Percentiles rank a stretch among this genome's conserved stretches.
Conservation (phyloP, 2,113 vertebrate genomes). For the Scolopax mira region DNA sequence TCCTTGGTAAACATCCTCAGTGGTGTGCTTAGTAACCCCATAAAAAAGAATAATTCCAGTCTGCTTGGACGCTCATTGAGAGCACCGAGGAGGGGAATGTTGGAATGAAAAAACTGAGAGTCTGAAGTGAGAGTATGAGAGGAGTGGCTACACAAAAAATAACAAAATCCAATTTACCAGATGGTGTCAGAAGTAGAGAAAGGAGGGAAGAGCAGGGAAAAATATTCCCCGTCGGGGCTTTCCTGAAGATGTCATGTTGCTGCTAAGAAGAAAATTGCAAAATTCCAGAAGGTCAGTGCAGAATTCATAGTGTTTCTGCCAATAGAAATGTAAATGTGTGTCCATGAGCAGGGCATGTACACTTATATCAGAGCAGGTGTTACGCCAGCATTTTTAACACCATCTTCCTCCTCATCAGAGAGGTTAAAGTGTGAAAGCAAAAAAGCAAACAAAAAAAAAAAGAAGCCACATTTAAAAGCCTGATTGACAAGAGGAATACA, state of each 20-base stretch:
- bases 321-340: background rate
- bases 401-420: background rate
- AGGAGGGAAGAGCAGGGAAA: background rate
- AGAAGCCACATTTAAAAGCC: background rate
- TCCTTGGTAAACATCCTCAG: conserved; percentile 57
- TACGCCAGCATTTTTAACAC: background rate
- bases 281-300: conserved; percentile 13
- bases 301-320: background rate
- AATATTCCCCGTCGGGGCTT: background rate
- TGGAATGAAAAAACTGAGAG: background rate
- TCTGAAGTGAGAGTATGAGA: background rate
- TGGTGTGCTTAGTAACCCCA: conserved; percentile 15
- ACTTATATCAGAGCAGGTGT: background rate
- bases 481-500: background rate
- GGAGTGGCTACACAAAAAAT: background rate
- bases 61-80: conserved; percentile 13
- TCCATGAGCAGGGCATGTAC: background rate
- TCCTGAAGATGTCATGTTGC: conserved; percentile 9
- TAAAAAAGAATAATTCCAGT: conserved; percentile 45
- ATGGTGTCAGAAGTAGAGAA: conserved; percentile 24
- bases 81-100: background rate
- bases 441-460: background rate
- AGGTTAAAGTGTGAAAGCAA: background rate
- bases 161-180: conserved; percentile 35
- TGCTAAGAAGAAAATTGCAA: conserved; percentile 7